Conservation (phyloP, 2,113 vertebrate species). For the Hystrix cristata region DNA sequence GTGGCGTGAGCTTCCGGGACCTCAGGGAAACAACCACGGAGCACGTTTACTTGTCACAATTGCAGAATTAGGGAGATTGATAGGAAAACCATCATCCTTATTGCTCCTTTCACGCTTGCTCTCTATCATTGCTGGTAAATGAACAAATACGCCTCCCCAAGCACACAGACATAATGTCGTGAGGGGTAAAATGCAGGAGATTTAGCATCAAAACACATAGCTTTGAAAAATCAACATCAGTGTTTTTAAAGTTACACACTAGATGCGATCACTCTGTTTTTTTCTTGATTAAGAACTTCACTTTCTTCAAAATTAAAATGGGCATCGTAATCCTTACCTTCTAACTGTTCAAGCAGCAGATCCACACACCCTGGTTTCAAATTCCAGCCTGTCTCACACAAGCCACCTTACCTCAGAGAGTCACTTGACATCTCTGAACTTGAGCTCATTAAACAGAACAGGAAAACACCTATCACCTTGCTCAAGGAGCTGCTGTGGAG, state of each 20-base stretch:
- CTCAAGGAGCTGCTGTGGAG: neutral
- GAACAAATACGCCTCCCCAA: neutral
- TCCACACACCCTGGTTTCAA: neutral
- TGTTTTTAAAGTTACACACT: neutral
- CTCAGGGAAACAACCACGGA: neutral
- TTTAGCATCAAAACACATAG: neutral
- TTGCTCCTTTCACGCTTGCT: neutral
- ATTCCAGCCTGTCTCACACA: neutral
- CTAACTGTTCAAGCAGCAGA: neutral
- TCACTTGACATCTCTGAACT: neutral
- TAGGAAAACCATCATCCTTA: neutral
- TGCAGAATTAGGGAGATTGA: neutral
- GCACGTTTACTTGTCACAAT: neutral
- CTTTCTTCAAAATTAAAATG: neutral
- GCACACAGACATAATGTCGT: accelerated
- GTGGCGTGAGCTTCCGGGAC: neutral
- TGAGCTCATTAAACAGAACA: neutral
- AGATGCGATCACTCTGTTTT: neutral
- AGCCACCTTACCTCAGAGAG: neutral
- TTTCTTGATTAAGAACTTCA: neutral
- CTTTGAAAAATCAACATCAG: neutral
- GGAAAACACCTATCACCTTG: neutral
- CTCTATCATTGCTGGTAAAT: neutral
- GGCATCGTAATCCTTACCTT: no score
- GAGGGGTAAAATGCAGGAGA: no score